Base-by-base conservation (phyloP, 2,797 vertebrate species). In the Gymnothorax reevesii region DNA sequence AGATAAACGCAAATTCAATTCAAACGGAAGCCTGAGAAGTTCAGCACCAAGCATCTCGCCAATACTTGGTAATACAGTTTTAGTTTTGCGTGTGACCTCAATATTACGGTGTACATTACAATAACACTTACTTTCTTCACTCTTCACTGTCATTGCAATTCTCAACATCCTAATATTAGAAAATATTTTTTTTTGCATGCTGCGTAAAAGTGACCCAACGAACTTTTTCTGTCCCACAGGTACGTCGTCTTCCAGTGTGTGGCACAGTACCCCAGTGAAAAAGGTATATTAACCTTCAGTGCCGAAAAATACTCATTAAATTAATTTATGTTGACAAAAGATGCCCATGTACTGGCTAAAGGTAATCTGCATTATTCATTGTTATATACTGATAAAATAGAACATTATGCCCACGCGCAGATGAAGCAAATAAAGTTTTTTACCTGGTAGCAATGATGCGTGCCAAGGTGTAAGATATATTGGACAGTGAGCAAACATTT, bases 201-300 rank as follows among this genome's bases (percentile, higher is more conserved):
- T 15, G 13, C 7, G 49, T 79, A 15, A 49, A 20, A 79, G 22
- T 79, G 33, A 79, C 75, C 33, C 33, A 17, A 9, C 42, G 8
- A 79, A 79, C 42, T 9, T 2, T 6, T 33, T 71, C 49, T 87
- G 42, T 84, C 20, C 87, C 84, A 17, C 75, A 92, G 91, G 85
- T 83, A 86, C 33, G 60, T 27, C 83, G n/a, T 62, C 22, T n/a
- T n/a, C 71, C 62, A 88, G 90, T 22, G 89, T 88, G 42, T 92
- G 91, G 90, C 92, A 91, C 87, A 93, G 92, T 84, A 91, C 92
- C 27, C 91, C 91, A 33, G 87, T 91, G 2, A 89, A 92, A 87
- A 90, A 90, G 89, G 92, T 92, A 84, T 4, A 59, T 54, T 33
- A 69, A 69, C 22, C 25, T 3, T 5, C 49, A 42, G 33, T 49